These are phyloP conservation scores for Champsocephalus gunnari DNA, from an alignment of 2,797 vertebrate genomes.

Conservation along the genomic window DNA sequence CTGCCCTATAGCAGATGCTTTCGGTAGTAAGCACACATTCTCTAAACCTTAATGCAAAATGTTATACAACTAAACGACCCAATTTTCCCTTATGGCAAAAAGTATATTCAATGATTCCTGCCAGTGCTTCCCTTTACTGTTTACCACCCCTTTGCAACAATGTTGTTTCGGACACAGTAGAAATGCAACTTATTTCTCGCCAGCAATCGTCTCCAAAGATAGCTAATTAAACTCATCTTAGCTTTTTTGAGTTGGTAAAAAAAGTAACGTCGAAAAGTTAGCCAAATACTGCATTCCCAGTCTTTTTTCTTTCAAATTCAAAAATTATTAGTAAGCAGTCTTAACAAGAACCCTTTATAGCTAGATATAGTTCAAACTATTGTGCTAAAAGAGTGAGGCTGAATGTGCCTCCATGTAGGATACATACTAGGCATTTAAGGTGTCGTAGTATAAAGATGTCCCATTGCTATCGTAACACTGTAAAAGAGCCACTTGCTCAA, in stretches of 20 bases:
- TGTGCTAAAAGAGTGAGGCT: neutral
- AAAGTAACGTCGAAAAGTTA: too few relatives aligned
- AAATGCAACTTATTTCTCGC: neutral
- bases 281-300: too few relatives aligned
- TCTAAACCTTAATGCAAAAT: neutral
- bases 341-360: neutral
- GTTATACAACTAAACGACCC: neutral
- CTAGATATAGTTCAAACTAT: too few relatives aligned
- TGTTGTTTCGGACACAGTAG: neutral
- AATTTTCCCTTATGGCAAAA: neutral
- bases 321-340: neutral
- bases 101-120: slow-evolving; percentile 5
- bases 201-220: neutral
- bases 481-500: too few relatives aligned
- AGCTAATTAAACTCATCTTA: neutral
- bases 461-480: too few relatives aligned
- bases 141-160: neutral
- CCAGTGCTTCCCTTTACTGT: neutral
- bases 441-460: too few relatives aligned
- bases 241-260: neutral
- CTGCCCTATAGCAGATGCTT: neutral
- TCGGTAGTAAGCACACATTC: neutral
- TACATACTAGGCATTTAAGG: too few relatives aligned
- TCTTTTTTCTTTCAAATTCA: neutral
- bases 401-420: neutral